These are phyloP conservation scores for Macropis europaea DNA, from an alignment of 2,888 invertebrate species.

Conservation along the genomic window DNA sequence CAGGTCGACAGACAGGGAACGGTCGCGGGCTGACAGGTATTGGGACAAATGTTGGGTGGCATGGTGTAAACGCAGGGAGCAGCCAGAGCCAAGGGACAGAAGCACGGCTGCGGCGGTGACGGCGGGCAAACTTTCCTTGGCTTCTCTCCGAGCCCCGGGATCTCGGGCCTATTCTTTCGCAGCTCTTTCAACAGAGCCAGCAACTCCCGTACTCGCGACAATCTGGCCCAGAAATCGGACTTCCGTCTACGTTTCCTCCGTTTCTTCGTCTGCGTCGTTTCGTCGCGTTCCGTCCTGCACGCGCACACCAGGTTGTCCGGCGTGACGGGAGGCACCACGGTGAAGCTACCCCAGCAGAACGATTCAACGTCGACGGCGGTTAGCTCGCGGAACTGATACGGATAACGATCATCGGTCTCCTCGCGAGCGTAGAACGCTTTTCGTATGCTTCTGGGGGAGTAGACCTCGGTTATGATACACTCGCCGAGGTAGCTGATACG, in stretches of 20 bases:
- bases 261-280: conserved; percentile 16
- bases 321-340: conserved; percentile 36
- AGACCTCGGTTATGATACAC: conserved; percentile 71
- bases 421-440: conserved; percentile 66
- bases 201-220: neutral
- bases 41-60: conserved; percentile 25
- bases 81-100: conserved; percentile 4
- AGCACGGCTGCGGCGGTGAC: neutral
- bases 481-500: conserved; percentile 72
- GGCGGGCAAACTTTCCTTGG: conserved; percentile 1
- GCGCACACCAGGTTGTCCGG: conserved; percentile 43
- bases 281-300: conserved; percentile 7
- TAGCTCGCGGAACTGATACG: conserved; percentile 69
- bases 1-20: conserved; percentile 20
- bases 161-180: conserved; percentile 18
- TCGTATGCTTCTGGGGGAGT: conserved; percentile 25
- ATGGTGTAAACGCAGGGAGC: neutral
- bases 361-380: conserved; percentile 49
- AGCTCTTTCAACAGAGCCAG: conserved; percentile 25
- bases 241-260: neutral
- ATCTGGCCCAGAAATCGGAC: neutral
- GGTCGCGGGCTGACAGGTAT: conserved; percentile 1
- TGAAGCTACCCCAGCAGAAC: conserved; percentile 56
- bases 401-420: conserved; percentile 61
- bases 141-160: neutral